Percentiles rank a stretch among this genome's conserved stretches.
Evolutionary conservation across 2,797 vertebrate genomes (phyloP).

Genomic region (Melanogrammus aeglefinus): DNA sequence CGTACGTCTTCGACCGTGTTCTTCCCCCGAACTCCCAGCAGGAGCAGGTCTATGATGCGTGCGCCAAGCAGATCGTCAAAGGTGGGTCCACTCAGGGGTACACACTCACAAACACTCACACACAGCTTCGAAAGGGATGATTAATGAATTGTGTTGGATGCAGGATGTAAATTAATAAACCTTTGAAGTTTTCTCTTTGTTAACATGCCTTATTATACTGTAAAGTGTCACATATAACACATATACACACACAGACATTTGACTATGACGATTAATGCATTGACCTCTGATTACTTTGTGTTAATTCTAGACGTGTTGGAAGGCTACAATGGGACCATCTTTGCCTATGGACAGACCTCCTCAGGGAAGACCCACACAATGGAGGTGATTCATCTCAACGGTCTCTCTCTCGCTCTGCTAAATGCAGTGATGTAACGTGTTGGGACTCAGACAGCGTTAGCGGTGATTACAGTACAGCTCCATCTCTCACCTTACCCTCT

Average conservation of each 20-base stretch:
- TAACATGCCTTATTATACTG: too few relatives aligned
- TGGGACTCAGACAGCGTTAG: too few relatives aligned
- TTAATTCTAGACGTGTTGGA: constrained; percentile 81
- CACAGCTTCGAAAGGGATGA: too few relatives aligned
- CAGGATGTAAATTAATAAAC: too few relatives aligned
- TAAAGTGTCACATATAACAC: too few relatives aligned
- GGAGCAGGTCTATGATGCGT: constrained; percentile 88
- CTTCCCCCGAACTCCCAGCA: constrained; percentile 85
- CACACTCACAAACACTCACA: neutral
- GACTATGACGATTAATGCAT: neutral
- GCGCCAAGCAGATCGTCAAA: constrained; percentile 91
- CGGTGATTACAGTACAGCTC: too few relatives aligned
- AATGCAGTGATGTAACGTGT: too few relatives aligned
- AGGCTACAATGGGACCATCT: constrained; percentile 93
- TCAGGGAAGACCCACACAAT: constrained; percentile 93
- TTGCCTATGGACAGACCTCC: constrained; percentile 90
- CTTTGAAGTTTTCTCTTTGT: too few relatives aligned
- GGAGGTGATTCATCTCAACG: constrained; percentile 73
- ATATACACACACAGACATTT: too few relatives aligned
- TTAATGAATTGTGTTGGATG: too few relatives aligned
- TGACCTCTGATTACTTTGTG: neutral
- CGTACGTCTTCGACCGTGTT: constrained; percentile 86
- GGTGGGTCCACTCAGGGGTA: constrained; percentile 62
- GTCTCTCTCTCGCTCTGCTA: too few relatives aligned
- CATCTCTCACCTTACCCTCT: too few relatives aligned